Percentiles rank a stretch among this genome's conserved stretches.
phyloP scores from a whole-genome alignment of 2,888 invertebrate genomes.

The Unio pictorum region DNA sequence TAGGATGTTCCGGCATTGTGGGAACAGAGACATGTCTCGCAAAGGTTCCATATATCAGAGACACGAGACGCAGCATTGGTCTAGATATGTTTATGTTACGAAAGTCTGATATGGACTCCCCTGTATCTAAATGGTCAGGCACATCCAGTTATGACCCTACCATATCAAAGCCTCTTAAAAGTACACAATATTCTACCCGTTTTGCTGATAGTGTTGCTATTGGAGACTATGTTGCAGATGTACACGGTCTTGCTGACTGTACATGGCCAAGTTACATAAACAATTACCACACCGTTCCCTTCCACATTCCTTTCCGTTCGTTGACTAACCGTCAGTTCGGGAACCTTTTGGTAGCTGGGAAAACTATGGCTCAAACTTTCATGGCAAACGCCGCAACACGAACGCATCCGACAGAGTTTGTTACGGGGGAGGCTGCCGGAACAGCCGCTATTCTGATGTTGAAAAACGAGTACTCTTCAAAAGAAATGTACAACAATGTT shows the following conservation, averaged over 20 bases:
- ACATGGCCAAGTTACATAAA: slow-evolving; percentile 20
- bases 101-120: slow-evolving; percentile 9
- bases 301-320: slow-evolving; percentile 27
- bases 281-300: slow-evolving; percentile 15
- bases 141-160: not conserved
- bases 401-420: slow-evolving; percentile 25
- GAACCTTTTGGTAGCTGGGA: slow-evolving; percentile 32
- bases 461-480: slow-evolving; percentile 8
- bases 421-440: slow-evolving; percentile 26
- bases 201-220: slow-evolving; percentile 27
- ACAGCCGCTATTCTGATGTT: slow-evolving; percentile 24
- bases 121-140: not conserved
- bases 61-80: slow-evolving; percentile 28
- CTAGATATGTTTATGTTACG: slow-evolving; percentile 19
- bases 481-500: slow-evolving; percentile 9
- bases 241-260: slow-evolving; percentile 17
- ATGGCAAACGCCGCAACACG: slow-evolving; percentile 25
- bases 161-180: not conserved
- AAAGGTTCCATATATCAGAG: slow-evolving; percentile 25
- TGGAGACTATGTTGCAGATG: slow-evolving; percentile 25
- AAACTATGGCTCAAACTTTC: slow-evolving; percentile 29
- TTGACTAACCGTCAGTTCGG: slow-evolving; percentile 24
- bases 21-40: slow-evolving; percentile 19
- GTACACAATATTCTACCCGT: slow-evolving; percentile 2
- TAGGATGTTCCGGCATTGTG: slow-evolving; percentile 5